Conservation (phyloP, 2,113 vertebrate genomes). For the Caracal caracal region DNA sequence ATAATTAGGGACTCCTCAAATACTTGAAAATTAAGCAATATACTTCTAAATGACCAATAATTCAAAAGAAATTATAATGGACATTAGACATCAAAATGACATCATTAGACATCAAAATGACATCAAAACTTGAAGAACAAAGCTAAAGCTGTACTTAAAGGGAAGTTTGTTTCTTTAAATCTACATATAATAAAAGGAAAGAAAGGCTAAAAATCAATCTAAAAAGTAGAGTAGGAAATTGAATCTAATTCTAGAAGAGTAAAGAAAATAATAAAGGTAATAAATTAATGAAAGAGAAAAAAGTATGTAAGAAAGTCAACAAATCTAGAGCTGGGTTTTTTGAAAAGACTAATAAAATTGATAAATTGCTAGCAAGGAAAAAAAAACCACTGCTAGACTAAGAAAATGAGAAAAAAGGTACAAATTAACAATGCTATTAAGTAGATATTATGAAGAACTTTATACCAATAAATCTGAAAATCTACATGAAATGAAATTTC, state of each 20-base stretch:
- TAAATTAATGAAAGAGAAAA: background rate
- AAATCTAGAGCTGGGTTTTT: background rate
- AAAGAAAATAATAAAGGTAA: background rate
- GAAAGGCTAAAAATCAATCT: background rate
- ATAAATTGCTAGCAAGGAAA: background rate
- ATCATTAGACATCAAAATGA: too few relatives aligned
- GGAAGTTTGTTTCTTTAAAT: constrained; percentile 14
- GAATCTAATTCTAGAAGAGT: background rate
- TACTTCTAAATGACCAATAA: background rate
- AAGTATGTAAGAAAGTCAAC: background rate
- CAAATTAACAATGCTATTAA: background rate
- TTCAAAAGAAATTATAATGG: background rate
- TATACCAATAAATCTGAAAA: background rate
- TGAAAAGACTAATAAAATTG: background rate
- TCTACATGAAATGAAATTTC: background rate
- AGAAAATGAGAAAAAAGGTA: background rate
- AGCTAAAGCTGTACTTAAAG: background rate
- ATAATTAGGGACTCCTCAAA: background rate
- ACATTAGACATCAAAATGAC: too few relatives aligned
- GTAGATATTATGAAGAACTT: background rate
- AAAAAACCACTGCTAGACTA: background rate
- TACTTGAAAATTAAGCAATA: background rate
- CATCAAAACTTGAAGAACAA: background rate
- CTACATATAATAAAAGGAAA: background rate
- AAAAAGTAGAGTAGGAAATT: background rate